Base-by-base conservation (phyloP, 2,888 invertebrate species). In the Mythimna loreyi region DNA sequence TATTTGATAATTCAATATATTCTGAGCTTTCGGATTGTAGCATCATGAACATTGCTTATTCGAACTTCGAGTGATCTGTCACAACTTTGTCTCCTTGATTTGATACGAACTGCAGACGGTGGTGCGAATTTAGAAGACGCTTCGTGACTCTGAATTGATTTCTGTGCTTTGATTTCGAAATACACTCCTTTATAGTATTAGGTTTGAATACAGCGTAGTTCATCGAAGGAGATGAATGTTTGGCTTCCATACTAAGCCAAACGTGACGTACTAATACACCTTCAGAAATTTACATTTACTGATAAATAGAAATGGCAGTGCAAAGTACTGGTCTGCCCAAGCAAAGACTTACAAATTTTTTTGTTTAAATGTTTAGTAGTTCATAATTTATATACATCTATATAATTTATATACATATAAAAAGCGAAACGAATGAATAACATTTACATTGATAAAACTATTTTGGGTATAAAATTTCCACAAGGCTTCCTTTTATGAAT, bases 91-190 rank as follows among this genome's bases (percentile, higher is more conserved):
- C 52, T 19, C 28, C 47, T 56, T 52, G 59, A 63, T 33, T 78
- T 11, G 21, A 21, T 40, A 40, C 19, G 21, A 25, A n/a, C 47
- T 58, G 50, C 19, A 45, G 28, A 9, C 21, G 16, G 28, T 36
- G 21, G 52, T 47, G 28, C 47, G 19, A 74, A 71, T 49, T 52
- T 53, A 55, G 33, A 28, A 21, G 30, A 25, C 25, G 47, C 56
- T 52, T 3, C 28, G 47, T 72, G 64, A 64, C 28, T 75, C 60
- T 43, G 33, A 72, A 64, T 52, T 52, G 52, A 72, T 78, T 78
- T 1, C 11, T 36, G 16, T 33, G 49, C 45, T 73, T 76, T 61
- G 40, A 47, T 53, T 47, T 59, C 9, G n/a, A 75, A 75, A 53
- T 75, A 67, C 25, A 21, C 6, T 3, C 23, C 45, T 58, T 65